Percentiles rank a stretch among this genome's conserved stretches.
phyloP scores from a whole-genome alignment of 2,113 vertebrate genomes.

The Rhipidura dahli region DNA sequence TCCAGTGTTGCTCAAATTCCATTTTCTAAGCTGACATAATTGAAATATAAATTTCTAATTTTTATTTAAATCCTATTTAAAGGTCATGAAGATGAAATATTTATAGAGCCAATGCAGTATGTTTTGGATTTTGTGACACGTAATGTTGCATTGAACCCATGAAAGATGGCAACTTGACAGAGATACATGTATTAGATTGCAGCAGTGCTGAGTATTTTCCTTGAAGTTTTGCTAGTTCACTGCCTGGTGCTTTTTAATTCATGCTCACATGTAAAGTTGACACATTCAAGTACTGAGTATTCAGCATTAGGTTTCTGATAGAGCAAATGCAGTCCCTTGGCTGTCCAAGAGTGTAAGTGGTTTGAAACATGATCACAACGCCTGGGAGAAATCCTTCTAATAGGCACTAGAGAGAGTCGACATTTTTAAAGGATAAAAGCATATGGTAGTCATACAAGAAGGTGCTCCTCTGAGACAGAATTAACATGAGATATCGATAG shows the following conservation, averaged over 20 bases:
- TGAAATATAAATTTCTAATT: neutral
- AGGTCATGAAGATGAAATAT: neutral
- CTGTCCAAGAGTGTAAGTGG: constrained; percentile 57
- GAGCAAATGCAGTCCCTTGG: constrained; percentile 51
- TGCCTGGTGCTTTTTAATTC: constrained; percentile 47
- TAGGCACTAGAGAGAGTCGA: constrained; percentile 13
- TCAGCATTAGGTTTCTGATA: constrained; percentile 55
- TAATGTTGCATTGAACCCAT: neutral
- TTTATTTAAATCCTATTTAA: neutral
- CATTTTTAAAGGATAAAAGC: constrained; percentile 59
- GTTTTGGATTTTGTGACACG: neutral
- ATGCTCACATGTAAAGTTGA: constrained; percentile 26
- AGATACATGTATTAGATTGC: neutral
- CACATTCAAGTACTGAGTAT: constrained; percentile 31
- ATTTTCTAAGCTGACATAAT: neutral
- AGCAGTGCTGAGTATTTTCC: neutral
- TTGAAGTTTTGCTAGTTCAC: constrained; percentile 44
- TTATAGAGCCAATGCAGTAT: neutral
- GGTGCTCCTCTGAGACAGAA: constrained; percentile 37
- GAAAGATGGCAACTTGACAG: neutral
- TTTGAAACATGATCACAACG: constrained; percentile 46
- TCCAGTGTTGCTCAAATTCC: neutral
- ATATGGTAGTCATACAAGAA: constrained; percentile 40
- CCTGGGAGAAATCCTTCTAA: constrained; percentile 36
- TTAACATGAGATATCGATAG: constrained; percentile 51